Percentiles rank a stretch among this genome's conserved stretches.
Conservation (phyloP, 2,888 invertebrate genomes). For the Brachynemurus nebulosus region DNA sequence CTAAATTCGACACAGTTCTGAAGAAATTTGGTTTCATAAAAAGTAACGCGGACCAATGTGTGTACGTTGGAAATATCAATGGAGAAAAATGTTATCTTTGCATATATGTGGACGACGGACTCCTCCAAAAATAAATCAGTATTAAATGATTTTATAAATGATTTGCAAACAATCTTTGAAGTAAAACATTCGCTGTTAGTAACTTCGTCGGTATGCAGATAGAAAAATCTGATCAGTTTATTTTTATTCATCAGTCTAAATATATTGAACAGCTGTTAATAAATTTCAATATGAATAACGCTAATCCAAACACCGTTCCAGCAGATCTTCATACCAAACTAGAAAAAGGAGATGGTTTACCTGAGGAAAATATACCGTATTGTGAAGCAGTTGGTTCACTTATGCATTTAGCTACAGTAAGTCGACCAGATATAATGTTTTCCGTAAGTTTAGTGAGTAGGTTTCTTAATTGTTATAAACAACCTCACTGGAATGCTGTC, state of each 20-base stretch:
- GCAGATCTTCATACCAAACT: not conserved
- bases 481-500: constrained; percentile 14
- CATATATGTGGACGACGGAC: not conserved
- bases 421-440: constrained; percentile 16
- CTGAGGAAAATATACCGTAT: constrained; percentile 2
- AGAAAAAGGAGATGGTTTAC: not conserved
- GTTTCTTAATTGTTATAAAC: constrained; percentile 9
- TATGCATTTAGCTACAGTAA: constrained; percentile 13
- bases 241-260: not conserved
- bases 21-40: too few species aligned
- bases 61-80: not conserved
- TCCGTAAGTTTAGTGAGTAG: constrained; percentile 13
- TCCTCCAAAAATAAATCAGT: not conserved
- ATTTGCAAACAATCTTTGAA: not conserved
- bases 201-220: not conserved
- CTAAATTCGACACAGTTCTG: not conserved
- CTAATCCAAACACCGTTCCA: not conserved
- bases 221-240: not conserved
- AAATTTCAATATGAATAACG: constrained; percentile 1
- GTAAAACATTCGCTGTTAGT: not conserved
- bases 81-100: not conserved
- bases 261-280: not conserved
- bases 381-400: constrained; percentile 13
- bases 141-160: not conserved
- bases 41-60: too few species aligned